These are phyloP conservation scores for Ganaspis sp. DNA, from an alignment of 1,140 invertebrate genomes.

Conservation along the genomic window DNA sequence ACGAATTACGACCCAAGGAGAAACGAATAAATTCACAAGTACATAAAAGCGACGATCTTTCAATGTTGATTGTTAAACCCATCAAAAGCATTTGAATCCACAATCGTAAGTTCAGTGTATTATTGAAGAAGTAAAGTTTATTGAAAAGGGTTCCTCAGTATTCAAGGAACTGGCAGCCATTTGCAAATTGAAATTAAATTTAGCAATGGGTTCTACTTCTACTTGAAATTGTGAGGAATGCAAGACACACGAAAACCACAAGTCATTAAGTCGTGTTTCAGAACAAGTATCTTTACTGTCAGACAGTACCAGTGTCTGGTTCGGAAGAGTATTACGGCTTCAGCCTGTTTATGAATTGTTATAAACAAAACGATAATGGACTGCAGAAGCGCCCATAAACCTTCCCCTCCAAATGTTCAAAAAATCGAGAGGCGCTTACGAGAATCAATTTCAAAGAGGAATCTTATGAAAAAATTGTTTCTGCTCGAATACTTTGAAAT, in stretches of 20 bases:
- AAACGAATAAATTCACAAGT: too few relatives aligned
- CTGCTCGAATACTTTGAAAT: not conserved
- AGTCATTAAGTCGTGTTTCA: constrained; percentile 64
- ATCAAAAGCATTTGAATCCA: too few relatives aligned
- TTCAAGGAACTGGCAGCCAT: not conserved
- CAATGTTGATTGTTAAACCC: too few relatives aligned
- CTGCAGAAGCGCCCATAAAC: constrained; percentile 74
- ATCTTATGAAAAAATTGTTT: constrained; percentile 34
- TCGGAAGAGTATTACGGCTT: constrained; percentile 69
- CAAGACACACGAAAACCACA: constrained; percentile 66
- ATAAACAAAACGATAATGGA: constrained; percentile 75
- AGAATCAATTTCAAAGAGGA: constrained; percentile 42
- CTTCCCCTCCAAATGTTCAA: constrained; percentile 59
- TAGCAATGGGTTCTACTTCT: constrained; percentile 24
- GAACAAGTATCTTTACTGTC: constrained; percentile 60
- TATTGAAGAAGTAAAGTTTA: too few relatives aligned
- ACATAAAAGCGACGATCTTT: too few relatives aligned
- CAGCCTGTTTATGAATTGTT: constrained; percentile 73
- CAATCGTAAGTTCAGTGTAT: too few relatives aligned
- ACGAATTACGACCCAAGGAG: too few relatives aligned
- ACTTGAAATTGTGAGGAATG: constrained; percentile 48
- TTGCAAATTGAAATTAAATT: constrained; percentile 11
- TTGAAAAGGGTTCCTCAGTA: not conserved
- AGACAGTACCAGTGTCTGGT: constrained; percentile 66
- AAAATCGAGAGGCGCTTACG: constrained; percentile 40